A percentile compares a stretch with the other conserved stretches of the same genome.
These are phyloP conservation scores for Carabus problematicus DNA, from an alignment of 2,888 invertebrate species.

Conservation along the genomic window DNA sequence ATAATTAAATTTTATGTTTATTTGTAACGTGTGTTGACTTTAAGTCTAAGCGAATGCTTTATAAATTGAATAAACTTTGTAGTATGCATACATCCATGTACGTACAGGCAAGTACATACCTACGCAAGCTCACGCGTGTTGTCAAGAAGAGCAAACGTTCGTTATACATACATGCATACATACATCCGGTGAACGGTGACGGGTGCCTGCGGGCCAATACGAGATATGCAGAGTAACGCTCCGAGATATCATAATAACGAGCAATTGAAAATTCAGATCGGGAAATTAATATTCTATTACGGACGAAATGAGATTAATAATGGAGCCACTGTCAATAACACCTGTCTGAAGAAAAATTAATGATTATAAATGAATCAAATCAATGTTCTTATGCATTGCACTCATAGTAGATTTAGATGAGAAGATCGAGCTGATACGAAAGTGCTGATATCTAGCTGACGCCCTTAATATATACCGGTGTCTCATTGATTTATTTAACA, in stretches of 20 bases:
- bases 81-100: no score
- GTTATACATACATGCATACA: neutral
- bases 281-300: conserved; percentile 18
- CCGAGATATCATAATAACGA: conserved; percentile 17
- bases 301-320: neutral
- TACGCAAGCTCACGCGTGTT: neutral
- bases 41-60: no score
- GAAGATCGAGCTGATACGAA: no score
- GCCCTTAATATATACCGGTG: no score
- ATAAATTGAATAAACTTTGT: no score
- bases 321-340: conserved; percentile 1
- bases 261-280: conserved; percentile 10
- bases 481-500: no score
- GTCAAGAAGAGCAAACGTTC: neutral
- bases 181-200: neutral
- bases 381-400: no score
- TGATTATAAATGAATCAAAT: conserved; percentile 4
- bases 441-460: no score
- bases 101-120: neutral
- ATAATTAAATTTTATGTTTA: no score
- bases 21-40: no score
- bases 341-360: conserved; percentile 7
- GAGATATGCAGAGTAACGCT: conserved; percentile 12
- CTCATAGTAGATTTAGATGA: no score
- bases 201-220: conserved; percentile 1